Evolutionary conservation across 2,113 vertebrate species (phyloP).

Genomic region (Cheilinus undulatus): DNA sequence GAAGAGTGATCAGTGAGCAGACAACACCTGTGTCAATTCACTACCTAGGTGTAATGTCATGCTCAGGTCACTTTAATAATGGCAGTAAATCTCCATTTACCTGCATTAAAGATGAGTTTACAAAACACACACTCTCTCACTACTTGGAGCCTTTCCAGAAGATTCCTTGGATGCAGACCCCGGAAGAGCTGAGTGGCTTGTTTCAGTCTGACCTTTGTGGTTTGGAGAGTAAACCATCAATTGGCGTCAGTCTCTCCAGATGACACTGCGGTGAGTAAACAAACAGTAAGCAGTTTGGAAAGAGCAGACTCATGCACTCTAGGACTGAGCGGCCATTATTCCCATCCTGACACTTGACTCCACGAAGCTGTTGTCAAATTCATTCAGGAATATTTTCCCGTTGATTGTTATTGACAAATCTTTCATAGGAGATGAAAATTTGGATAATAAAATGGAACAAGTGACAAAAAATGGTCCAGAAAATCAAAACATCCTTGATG

Average conservation of each 20-base stretch:
- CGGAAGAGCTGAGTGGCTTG: slow-evolving; percentile 38
- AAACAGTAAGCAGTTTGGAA: slow-evolving; percentile 25
- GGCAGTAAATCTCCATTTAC: not conserved
- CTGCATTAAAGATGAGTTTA: not conserved
- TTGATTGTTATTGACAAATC: not conserved
- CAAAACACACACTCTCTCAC: not conserved
- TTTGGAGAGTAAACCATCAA: slow-evolving; percentile 22
- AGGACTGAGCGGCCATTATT: not conserved
- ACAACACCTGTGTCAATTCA: not conserved
- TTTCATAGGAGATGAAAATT: not conserved
- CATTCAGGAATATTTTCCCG: not conserved
- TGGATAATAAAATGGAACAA: not conserved
- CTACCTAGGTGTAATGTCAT: no score
- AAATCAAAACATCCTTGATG: no score
- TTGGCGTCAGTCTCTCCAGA: slow-evolving; percentile 23
- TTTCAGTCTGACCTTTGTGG: slow-evolving; percentile 39
- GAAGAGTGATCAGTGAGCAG: no score
- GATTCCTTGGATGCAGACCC: slow-evolving; percentile 8
- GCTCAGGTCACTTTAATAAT: not conserved
- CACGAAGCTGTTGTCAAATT: not conserved
- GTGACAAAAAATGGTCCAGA: no score
- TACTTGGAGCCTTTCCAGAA: not conserved
- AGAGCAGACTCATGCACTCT: slow-evolving; percentile 1
- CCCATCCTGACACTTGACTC: not conserved
- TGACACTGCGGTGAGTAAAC: slow-evolving; percentile 7